Evolutionary conservation across 92 coral and sea anemone species (phyloP), one percentile per base, ranked within the genome.

Genomic region (Actinostola sp.): DNA sequence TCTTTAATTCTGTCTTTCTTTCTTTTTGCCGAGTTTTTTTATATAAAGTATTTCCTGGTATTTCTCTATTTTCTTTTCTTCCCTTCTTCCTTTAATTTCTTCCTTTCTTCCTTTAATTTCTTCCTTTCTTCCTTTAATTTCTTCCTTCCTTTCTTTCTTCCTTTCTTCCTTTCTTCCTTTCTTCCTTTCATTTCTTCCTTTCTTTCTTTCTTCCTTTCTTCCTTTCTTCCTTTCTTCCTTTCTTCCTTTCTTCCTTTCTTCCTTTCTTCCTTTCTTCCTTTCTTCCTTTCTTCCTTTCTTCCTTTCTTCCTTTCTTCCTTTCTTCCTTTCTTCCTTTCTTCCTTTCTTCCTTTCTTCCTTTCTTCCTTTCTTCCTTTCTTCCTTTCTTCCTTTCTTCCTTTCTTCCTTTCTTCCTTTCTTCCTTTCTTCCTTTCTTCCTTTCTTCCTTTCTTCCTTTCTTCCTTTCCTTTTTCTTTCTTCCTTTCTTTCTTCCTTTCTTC

Each of bases 91-190:
- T 6, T 35, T 45, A 25, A 31, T 52, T 39, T 44, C 30, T 54
- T 41, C 21, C 13, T 52, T 23, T 14, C 25, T 36, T 44, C 63
- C 28, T 25, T 25, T 16, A 41, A 32, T 55, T 39, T 44, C 29
- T 38, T 25, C 21, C 13, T 33, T 32, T 20, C 15, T 36, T 30
- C 44, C 28, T 25, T 28, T 15, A 17, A 1, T 66, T 28, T 12
- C 44, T 39, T 16, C 46, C 20, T 1, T 31, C 0, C 27, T 30
- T 54, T 54, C 61, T 21, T 77, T 32, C 51, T n/a, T 76, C 28
- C 15, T 17, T 77, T 77, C 24, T 32, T n/a, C 64, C 28, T 8
- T 17, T 77, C 63, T 33, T 67, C 49, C 55, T 34, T 66, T 32
- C 70, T 20, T 62, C 31, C 29, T 0, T 45, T 21, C 53, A 55